Conservation (phyloP, 2,888 invertebrate species). For the Coenonympha arcania region DNA sequence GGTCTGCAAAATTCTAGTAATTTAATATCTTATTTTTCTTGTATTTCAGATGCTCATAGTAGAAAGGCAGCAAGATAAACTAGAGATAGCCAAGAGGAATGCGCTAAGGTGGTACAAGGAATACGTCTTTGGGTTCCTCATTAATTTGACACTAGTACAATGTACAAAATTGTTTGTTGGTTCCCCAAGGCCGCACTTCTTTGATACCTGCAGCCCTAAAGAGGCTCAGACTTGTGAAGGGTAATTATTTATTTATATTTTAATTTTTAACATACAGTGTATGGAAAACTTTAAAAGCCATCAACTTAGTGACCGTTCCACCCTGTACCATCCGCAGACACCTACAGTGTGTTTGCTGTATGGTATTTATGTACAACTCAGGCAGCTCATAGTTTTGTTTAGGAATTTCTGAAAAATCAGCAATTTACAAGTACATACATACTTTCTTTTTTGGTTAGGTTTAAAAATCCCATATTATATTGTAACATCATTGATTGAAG, state of each 20-base stretch:
- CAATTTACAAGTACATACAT: no score
- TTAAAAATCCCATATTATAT: no score
- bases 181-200: slow-evolving; percentile 83
- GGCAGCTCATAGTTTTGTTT: no score
- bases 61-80: slow-evolving; percentile 45
- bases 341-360: no score
- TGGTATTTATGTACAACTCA: no score
- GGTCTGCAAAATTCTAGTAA: neutral
- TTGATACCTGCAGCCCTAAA: slow-evolving; percentile 81
- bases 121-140: slow-evolving; percentile 74
- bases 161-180: slow-evolving; percentile 77
- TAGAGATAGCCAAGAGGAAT: slow-evolving; percentile 41
- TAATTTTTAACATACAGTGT: neutral
- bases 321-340: no score
- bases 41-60: slow-evolving; percentile 51
- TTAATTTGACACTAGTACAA: slow-evolving; percentile 75
- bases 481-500: no score
- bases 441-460: no score
- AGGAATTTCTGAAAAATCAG: no score
- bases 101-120: slow-evolving; percentile 75
- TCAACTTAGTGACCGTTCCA: no score
- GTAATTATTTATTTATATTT: slow-evolving; percentile 36
- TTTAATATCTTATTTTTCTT: slow-evolving; percentile 7
- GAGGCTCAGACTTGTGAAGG: slow-evolving; percentile 75
- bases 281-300: no score